Evolutionary conservation across 2,113 vertebrate species (phyloP).

Genomic region (Enhydra lutris): DNA sequence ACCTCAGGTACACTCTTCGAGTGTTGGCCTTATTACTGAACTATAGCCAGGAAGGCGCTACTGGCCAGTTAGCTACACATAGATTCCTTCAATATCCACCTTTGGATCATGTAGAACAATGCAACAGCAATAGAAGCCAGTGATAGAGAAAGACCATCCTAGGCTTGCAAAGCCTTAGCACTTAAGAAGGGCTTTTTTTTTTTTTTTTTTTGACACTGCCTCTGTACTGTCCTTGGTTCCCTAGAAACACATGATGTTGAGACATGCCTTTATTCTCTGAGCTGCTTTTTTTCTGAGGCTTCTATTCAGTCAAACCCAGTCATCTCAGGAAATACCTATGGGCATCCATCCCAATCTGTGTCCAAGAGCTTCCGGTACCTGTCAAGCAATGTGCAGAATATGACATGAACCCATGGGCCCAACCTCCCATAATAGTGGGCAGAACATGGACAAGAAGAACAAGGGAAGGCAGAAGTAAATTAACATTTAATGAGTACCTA

Average conservation of each 20-base stretch:
- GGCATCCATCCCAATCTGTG: not conserved
- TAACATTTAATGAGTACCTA: not conserved
- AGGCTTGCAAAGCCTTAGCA: not conserved
- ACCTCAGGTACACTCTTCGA: not conserved
- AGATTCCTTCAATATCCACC: not conserved
- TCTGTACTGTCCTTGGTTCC: not conserved
- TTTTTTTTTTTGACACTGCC: not conserved
- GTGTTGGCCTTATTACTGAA: not conserved
- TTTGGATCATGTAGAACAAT: not conserved
- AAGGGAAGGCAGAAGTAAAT: not conserved
- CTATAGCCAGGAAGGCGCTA: not conserved
- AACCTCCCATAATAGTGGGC: not conserved
- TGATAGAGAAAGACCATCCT: not conserved
- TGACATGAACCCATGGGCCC: not conserved
- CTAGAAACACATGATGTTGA: not conserved
- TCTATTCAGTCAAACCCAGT: not conserved
- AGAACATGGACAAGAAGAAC: not conserved
- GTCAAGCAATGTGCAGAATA: not conserved
- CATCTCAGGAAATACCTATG: not conserved
- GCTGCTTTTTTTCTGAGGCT: not conserved
- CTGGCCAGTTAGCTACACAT: not conserved
- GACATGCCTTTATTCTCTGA: not conserved
- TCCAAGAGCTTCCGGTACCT: not conserved
- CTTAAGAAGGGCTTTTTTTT: not conserved
- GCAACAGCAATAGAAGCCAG: not conserved